Conservation (phyloP, 2,113 vertebrate genomes). For the Danionella cerebrum region DNA sequence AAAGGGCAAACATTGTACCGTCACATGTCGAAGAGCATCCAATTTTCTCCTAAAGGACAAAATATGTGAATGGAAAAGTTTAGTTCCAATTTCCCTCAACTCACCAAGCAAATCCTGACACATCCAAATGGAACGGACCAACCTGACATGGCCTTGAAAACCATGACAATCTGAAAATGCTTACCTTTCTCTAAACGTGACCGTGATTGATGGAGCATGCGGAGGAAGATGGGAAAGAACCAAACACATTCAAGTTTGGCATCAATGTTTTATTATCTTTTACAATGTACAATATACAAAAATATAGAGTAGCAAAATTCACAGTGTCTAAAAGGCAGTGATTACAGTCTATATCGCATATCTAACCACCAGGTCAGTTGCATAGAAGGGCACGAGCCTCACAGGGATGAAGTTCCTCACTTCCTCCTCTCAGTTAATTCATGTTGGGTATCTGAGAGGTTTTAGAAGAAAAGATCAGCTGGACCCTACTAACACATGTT, state of each 20-base stretch:
- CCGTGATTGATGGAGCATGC: neutral
- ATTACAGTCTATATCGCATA: conserved; percentile 83
- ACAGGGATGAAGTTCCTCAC: conserved; percentile 52
- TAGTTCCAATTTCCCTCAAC: conserved; percentile 5
- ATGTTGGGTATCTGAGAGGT: neutral
- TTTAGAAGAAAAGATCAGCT: neutral
- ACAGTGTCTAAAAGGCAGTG: conserved; percentile 96
- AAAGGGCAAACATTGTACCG: neutral
- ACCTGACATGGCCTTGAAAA: neutral
- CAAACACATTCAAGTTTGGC: conserved; percentile 44
- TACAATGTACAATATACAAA: conserved; percentile 95
- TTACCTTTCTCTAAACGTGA: conserved; percentile 1
- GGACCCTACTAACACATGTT: neutral
- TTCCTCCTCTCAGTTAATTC: neutral
- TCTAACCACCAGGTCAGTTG: conserved; percentile 81
- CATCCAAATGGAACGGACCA: conserved; percentile 18
- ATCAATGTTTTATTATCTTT: conserved; percentile 80
- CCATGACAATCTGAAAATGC: conserved; percentile 1
- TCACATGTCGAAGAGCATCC: conserved; percentile 8
- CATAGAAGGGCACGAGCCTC: conserved; percentile 81
- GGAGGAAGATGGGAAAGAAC: neutral
- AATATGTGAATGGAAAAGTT: neutral
- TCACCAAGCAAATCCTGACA: conserved; percentile 12
- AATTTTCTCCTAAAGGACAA: neutral
- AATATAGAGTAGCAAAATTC: conserved; percentile 93